A percentile compares a stretch with the other conserved stretches of the same genome.
Conservation (phyloP, 1,140 invertebrate genomes). For the Bombyx mori region DNA sequence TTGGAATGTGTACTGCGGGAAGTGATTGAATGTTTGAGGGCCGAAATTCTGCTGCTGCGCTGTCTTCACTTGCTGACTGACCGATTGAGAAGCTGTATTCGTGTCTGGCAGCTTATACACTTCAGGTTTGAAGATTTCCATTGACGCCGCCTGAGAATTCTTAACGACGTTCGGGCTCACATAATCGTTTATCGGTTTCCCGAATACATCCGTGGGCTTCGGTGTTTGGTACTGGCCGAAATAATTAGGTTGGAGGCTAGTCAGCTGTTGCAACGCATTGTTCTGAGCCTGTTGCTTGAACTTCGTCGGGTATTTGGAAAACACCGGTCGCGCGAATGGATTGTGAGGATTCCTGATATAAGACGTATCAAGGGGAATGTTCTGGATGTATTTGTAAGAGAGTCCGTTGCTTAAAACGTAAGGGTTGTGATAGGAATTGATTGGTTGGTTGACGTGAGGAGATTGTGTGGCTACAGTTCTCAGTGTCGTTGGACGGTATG, state of each 20-base stretch:
- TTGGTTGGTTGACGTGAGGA: slow-evolving; percentile 46
- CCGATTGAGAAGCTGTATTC: slow-evolving; percentile 34
- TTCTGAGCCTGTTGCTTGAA: slow-evolving; percentile 40
- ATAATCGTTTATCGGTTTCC: slow-evolving; percentile 45
- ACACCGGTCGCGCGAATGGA: slow-evolving; percentile 41
- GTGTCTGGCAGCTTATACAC: slow-evolving; percentile 50
- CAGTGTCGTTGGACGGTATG: slow-evolving; percentile 56
- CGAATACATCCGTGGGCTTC: slow-evolving; percentile 49
- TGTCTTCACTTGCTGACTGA: slow-evolving; percentile 49
- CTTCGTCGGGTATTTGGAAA: slow-evolving; percentile 41
- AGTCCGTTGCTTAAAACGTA: slow-evolving; percentile 46
- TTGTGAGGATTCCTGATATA: slow-evolving; percentile 48
- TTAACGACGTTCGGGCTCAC: slow-evolving; percentile 37
- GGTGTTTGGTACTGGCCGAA: slow-evolving; percentile 49
- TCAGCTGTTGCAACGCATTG: slow-evolving; percentile 47
- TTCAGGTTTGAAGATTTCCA: slow-evolving; percentile 55
- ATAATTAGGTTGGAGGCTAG: slow-evolving; percentile 50
- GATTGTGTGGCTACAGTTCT: slow-evolving; percentile 28
- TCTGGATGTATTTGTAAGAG: slow-evolving; percentile 56
- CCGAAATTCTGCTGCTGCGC: slow-evolving; percentile 42
- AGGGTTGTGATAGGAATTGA: slow-evolving; percentile 63
- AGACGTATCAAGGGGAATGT: slow-evolving; percentile 43
- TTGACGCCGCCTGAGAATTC: slow-evolving; percentile 29
- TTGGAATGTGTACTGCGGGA: slow-evolving; percentile 50
- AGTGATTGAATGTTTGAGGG: slow-evolving; percentile 28